Percentiles rank a stretch among this genome's conserved stretches.
Conservation (phyloP, 2,113 vertebrate genomes). For the Cairina moschata region DNA sequence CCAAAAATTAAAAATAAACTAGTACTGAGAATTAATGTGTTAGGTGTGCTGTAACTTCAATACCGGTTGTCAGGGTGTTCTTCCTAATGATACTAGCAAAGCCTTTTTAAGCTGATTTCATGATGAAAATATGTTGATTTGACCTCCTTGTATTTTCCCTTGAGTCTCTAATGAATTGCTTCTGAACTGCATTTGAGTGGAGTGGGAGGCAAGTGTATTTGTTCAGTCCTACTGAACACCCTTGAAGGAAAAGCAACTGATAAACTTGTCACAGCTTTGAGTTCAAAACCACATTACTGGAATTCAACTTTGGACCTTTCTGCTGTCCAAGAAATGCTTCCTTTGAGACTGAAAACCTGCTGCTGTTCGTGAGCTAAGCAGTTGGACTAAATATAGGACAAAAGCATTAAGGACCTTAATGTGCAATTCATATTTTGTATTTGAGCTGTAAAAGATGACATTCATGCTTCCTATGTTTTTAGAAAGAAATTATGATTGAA, state of each 20-base stretch:
- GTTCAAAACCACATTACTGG: not conserved
- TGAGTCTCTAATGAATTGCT: not conserved
- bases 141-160: not conserved
- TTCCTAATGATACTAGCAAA: not conserved
- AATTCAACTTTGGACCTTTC: not conserved
- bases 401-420: not conserved
- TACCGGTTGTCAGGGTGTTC: not conserved
- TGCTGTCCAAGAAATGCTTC: not conserved
- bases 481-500: not conserved
- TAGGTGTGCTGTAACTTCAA: not conserved
- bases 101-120: not conserved
- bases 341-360: not conserved
- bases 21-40: not conserved
- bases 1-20: not conserved
- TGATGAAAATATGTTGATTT: not conserved
- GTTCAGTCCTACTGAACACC: not conserved
- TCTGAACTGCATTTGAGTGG: not conserved
- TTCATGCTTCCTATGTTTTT: not conserved
- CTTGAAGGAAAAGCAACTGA: not conserved
- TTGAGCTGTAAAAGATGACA: not conserved
- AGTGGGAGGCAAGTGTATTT: not conserved
- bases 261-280: not conserved
- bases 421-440: not conserved
- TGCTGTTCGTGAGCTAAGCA: not conserved
- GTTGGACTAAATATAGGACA: not conserved